Base-by-base conservation (phyloP, 2,888 invertebrate species). In the Leucozona laternaria region DNA sequence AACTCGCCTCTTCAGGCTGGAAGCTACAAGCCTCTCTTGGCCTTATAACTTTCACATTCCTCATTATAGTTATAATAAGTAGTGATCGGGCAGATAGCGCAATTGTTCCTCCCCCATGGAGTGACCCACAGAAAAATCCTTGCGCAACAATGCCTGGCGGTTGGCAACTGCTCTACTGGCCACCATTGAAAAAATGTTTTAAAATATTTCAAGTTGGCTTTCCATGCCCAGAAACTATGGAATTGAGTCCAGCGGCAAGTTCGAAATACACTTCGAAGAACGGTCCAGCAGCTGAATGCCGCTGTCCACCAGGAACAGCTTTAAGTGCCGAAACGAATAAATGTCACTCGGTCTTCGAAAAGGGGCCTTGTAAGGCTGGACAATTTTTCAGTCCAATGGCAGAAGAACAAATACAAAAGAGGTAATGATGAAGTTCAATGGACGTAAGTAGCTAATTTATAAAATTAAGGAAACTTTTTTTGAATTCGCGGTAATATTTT, bases 91-190 rank as follows among this genome's bases (percentile, higher is more conserved):
- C 76, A 10, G 81, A 90, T 17, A 89, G 90, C 5, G 92, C 92
- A n/a, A 95, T 97, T 85, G 94, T 96, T 89, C 96, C 97, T 43
- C 97, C 97, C 0, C 96, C 97, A 11, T 97, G 97, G 97, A 97
- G 97, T 68, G 95, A 97, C 91, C 96, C 96, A 1, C 94, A 94
- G 87, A 94, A 95, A 89, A 97, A 97, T 92, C 97, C 97, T 0
- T 97, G 97, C 89, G 97, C 97, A 4, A 93, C 94, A 3, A 95
- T 96, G 91, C 95, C 96, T 0, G 94, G 96, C 84, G 97, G 97
- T 60, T 97, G 97, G 97, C 96, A 97, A 90, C 94, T 97, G 90
- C 94, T 97, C 75, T 97, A 95, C 92, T 97, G 97, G 97, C 96
- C 97, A 10, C 94, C 95, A 1, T 95, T 97, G 91, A 96, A 96